Evolutionary conservation across 2,797 vertebrate species (phyloP).

Genomic region (Salmo trutta): DNA sequence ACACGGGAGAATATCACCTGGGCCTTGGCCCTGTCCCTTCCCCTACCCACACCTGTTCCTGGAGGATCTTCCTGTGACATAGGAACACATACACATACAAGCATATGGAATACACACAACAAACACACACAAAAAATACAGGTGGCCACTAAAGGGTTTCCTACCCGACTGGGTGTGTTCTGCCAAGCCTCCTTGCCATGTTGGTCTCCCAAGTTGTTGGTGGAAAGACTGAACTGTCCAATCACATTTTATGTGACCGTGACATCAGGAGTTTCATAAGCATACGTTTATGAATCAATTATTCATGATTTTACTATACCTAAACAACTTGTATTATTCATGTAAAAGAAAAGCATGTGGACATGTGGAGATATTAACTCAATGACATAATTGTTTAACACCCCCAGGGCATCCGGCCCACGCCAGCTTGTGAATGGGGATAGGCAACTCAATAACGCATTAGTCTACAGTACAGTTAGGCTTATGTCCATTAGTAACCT

Average conservation of each 20-base stretch:
- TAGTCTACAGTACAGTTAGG: neutral
- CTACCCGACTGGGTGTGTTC: constrained; percentile 56
- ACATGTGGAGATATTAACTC: constrained; percentile 56
- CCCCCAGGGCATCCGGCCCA: constrained; percentile 44
- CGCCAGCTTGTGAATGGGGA: constrained; percentile 39
- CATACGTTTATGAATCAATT: constrained; percentile 53
- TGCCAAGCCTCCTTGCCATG: constrained; percentile 25
- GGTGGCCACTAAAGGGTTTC: constrained; percentile 16
- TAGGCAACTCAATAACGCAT: neutral
- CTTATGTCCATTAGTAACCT: neutral
- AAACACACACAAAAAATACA: neutral
- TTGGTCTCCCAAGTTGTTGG: constrained; percentile 1
- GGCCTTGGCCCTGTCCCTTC: constrained; percentile 45
- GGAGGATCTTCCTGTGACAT: constrained; percentile 64
- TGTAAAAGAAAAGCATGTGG: constrained; percentile 52
- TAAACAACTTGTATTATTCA: constrained; percentile 67
- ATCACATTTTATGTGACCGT: constrained; percentile 14
- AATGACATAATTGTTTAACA: constrained; percentile 56
- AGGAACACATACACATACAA: neutral
- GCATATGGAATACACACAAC: neutral
- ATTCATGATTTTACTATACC: constrained; percentile 33
- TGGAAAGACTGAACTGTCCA: constrained; percentile 6
- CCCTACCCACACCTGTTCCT: constrained; percentile 52
- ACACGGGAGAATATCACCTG: constrained; percentile 68
- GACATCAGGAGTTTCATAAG: constrained; percentile 39